Evolutionary conservation across 2,113 vertebrate species (phyloP).

Genomic region (Lepus americanus): DNA sequence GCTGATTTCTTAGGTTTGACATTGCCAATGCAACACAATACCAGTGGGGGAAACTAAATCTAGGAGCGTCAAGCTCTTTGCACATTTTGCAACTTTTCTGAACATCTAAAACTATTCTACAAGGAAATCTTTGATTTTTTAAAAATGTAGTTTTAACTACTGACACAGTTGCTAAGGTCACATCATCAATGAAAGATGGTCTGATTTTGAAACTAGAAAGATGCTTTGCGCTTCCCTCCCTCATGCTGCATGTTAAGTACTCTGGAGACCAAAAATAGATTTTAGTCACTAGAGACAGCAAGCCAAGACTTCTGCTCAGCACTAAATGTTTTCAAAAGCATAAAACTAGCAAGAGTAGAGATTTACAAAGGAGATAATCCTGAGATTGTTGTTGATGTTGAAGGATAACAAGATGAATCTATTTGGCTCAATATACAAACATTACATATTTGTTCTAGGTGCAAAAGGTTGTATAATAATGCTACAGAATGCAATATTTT

Average conservation of each 20-base stretch:
- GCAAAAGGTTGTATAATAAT: not conserved
- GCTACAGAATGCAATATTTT: slow-evolving; percentile 8
- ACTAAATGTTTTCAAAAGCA: slow-evolving; percentile 62
- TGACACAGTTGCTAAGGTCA: not conserved
- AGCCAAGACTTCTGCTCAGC: slow-evolving; percentile 69
- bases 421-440: slow-evolving; percentile 29
- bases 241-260: slow-evolving; percentile 55
- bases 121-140: not conserved
- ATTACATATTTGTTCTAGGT: not conserved
- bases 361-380: slow-evolving; percentile 57
- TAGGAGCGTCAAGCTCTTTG: not conserved
- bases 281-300: slow-evolving; percentile 48
- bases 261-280: slow-evolving; percentile 66
- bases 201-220: slow-evolving; percentile 31
- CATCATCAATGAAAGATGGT: not conserved
- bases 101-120: not conserved
- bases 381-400: slow-evolving; percentile 33
- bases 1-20: slow-evolving; percentile 40
- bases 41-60: not conserved
- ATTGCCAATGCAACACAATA: not conserved
- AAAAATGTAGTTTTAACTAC: not conserved
- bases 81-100: not conserved
- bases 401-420: slow-evolving; percentile 42
- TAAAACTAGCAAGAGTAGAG: slow-evolving; percentile 53
- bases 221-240: not conserved